phyloP scores from a whole-genome alignment of 2,888 invertebrate species.

The Lasioglossum marginatum region DNA sequence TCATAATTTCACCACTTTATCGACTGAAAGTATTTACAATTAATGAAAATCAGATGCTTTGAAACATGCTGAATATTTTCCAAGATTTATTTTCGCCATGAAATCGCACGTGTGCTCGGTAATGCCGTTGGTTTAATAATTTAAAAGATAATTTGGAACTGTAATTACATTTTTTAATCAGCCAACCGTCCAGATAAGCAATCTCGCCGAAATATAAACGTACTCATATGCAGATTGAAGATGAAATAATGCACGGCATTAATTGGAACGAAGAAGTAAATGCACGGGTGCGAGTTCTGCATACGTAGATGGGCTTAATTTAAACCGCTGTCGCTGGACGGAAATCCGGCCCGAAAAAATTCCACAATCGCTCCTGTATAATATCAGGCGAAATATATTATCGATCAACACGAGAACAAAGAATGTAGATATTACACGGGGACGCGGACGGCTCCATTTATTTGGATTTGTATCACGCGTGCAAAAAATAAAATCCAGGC shows the following conservation, averaged over 20 bases:
- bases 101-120: background rate
- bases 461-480: background rate
- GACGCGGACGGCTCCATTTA: constrained; percentile 8
- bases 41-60: background rate
- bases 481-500: background rate
- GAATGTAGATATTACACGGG: background rate
- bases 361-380: background rate
- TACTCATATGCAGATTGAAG: background rate
- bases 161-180: constrained; percentile 17
- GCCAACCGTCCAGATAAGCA: background rate
- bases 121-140: constrained; percentile 9
- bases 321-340: constrained; percentile 21
- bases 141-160: constrained; percentile 4
- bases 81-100: background rate
- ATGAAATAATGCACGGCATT: constrained; percentile 29
- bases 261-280: constrained; percentile 39
- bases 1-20: background rate
- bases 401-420: constrained; percentile 13
- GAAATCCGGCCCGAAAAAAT: constrained; percentile 22
- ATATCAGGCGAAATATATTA: constrained; percentile 20
- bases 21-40: background rate
- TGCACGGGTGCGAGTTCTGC: background rate
- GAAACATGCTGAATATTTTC: background rate
- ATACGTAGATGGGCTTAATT: constrained; percentile 27
- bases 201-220: background rate